Conservation (phyloP, 2,113 vertebrate species). For the Atherinomorus stipes region DNA sequence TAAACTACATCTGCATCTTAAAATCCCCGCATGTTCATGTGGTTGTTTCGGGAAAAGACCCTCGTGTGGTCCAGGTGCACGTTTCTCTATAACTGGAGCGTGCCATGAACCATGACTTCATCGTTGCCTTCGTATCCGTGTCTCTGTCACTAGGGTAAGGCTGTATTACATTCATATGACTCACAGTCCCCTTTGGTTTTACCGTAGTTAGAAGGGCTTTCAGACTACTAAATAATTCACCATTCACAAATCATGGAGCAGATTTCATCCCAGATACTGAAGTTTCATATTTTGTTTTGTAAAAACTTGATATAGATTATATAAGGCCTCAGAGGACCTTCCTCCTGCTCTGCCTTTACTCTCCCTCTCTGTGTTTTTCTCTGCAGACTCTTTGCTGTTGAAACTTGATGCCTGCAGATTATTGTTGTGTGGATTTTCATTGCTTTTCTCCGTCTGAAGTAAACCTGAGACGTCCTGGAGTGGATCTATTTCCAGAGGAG, state of each 20-base stretch:
- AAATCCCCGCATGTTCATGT: no score
- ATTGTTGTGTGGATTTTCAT: no score
- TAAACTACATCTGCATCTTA: no score
- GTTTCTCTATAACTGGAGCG: no score
- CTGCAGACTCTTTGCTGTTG: constrained; percentile 2
- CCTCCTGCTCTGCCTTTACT: constrained; percentile 9
- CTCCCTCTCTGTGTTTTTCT: neutral
- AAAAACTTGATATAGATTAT: constrained; percentile 67
- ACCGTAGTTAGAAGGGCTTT: constrained; percentile 69
- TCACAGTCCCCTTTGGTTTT: constrained; percentile 63
- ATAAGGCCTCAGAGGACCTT: constrained; percentile 49
- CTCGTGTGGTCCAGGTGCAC: no score
- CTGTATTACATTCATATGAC: constrained; percentile 61
- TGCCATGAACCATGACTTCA: constrained; percentile 40
- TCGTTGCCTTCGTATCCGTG: constrained; percentile 18
- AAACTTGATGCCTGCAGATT: neutral
- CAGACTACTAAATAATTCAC: constrained; percentile 80
- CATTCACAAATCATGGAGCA: constrained; percentile 67
- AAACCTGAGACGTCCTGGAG: neutral
- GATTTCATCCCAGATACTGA: constrained; percentile 65
- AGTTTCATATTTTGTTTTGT: constrained; percentile 75
- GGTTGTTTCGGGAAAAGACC: no score
- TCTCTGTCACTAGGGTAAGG: constrained; percentile 43
- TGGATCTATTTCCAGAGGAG: neutral
- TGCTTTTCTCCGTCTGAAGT: neutral